Base-by-base conservation (phyloP, 2,113 vertebrate species). In the Platysteira castanea region DNA sequence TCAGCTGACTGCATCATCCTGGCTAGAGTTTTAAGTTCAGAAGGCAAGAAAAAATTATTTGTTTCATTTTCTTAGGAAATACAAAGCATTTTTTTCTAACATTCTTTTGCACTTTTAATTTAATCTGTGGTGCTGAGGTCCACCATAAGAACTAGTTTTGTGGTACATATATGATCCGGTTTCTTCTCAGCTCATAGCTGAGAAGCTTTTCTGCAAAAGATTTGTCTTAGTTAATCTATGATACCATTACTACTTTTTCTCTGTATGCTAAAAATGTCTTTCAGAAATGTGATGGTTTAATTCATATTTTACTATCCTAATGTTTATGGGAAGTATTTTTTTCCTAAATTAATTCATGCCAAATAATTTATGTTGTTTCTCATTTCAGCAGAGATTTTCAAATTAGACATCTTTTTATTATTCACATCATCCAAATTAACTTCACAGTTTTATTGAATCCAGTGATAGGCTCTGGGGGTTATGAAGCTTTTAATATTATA, bases 391-490 rank as follows among this genome's bases (percentile, higher is more conserved):
- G 70, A 95, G 81, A 87, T 53, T 93, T 94, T 82, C 84, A 87
- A 77, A 84, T 95, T 85, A 91, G 21, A 85, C 15, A 65, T 96
- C 75, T 86, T 95, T 95, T 95, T 89, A 90, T 87, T 94, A 83
- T 87, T 89, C 44, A 90, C 64, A 83, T 84, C 8, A 88, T 86
- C 71, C n/a, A 90, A 93, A 94, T 92, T 89, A 90, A 74, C 31
- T 89, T 85, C 67, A 63, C 60, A 39, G 49, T 70, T 83, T 85
- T 94, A 85, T 56, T 95, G 86, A 93, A 91, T 79, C 11, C 35
- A 84, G 7, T 61, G 60, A 90, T 75, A 76, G 60, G 39, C 70
- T 85, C 63, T 70, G 49, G 67, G 54, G 60, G 11, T 54, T 73
- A 46, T 87, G 61, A 90, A 90, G 49, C 37, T 93, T 91, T 93